Conservation (phyloP, 2,888 invertebrate species). For the Drosophila borborema region DNA sequence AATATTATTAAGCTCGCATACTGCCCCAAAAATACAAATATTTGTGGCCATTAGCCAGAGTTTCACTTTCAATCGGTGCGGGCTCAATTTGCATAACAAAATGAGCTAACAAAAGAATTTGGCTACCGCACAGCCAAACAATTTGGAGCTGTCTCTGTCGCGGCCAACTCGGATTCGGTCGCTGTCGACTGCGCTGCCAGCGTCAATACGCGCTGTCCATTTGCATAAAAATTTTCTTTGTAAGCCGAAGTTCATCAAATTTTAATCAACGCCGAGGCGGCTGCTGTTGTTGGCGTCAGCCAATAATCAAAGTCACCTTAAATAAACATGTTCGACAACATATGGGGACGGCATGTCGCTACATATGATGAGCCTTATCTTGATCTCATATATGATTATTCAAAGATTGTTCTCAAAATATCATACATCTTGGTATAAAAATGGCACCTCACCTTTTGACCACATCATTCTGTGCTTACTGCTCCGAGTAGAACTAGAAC, state of each 20-base stretch:
- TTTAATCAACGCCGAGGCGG: slow-evolving; percentile 66
- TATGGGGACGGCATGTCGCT: slow-evolving; percentile 22
- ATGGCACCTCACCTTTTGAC: slow-evolving; percentile 47
- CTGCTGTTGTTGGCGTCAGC: slow-evolving; percentile 34
- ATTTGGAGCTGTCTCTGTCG: slow-evolving; percentile 62
- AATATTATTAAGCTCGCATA: slow-evolving; percentile 69
- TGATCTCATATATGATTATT: slow-evolving; percentile 58
- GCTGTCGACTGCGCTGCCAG: slow-evolving; percentile 27
- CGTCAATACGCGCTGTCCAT: slow-evolving; percentile 43
- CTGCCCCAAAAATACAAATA: slow-evolving; percentile 57
- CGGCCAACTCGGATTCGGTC: slow-evolving; percentile 13
- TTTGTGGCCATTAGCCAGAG: slow-evolving; percentile 56
- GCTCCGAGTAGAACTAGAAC: slow-evolving; percentile 71
- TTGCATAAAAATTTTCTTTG: slow-evolving; percentile 78
- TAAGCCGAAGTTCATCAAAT: slow-evolving; percentile 77
- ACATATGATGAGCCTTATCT: slow-evolving; percentile 57
- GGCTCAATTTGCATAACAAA: slow-evolving; percentile 79
- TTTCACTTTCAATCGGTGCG: slow-evolving; percentile 71
- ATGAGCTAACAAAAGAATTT: slow-evolving; percentile 76
- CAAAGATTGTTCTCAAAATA: slow-evolving; percentile 67
- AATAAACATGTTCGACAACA: slow-evolving; percentile 73
- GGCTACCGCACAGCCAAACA: slow-evolving; percentile 76
- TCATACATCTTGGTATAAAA: slow-evolving; percentile 68
- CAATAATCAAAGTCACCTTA: slow-evolving; percentile 44
- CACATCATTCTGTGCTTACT: slow-evolving; percentile 71